Conservation (phyloP, 2,888 invertebrate species). For the Arrhopalites spinosus region DNA sequence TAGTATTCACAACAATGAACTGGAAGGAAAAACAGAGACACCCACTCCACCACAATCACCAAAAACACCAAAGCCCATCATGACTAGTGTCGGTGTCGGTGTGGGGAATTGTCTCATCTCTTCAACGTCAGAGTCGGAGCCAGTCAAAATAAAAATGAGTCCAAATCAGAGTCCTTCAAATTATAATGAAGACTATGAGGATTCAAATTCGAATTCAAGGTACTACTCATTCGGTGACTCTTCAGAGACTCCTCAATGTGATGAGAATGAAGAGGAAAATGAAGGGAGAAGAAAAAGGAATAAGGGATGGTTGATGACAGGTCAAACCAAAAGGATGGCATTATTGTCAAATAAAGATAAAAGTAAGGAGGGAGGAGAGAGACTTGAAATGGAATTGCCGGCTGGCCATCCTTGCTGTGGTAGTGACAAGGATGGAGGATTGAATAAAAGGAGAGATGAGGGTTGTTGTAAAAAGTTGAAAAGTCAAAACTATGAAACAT, state of each 20-base stretch:
- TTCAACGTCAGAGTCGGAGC: no score
- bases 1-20: neutral
- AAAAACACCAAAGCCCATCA: neutral
- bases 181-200: neutral
- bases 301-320: neutral
- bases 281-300: neutral
- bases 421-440: neutral
- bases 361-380: neutral
- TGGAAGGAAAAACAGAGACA: neutral
- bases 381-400: no score
- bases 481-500: neutral
- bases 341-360: neutral
- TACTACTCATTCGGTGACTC: neutral
- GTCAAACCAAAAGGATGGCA: neutral
- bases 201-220: neutral
- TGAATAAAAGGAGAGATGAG: neutral
- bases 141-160: constrained; percentile 9
- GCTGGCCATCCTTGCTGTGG: no score
- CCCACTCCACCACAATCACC: neutral
- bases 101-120: no score
- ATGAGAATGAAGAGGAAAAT: neutral
- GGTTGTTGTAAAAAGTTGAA: neutral
- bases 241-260: no score
- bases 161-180: neutral
- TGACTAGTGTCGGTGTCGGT: neutral